Evolutionary conservation across 2,888 invertebrate species (phyloP).

Genomic region (Pemphredon lugubris): DNA sequence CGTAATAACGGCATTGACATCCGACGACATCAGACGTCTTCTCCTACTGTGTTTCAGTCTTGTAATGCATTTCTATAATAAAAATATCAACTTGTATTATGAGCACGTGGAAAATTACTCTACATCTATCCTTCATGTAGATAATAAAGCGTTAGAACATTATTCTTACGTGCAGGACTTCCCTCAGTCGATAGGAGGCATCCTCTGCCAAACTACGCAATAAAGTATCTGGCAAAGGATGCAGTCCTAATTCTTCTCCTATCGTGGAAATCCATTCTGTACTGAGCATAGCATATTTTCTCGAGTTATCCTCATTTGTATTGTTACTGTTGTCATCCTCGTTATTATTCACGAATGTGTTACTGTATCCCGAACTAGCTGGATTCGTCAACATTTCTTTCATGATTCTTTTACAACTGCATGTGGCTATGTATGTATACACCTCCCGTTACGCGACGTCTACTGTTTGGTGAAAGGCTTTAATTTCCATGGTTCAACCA

Average conservation of each 20-base stretch:
- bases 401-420: conserved; percentile 61
- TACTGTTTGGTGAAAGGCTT: too few relatives aligned
- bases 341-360: conserved; percentile 77
- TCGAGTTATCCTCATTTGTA: conserved; percentile 70
- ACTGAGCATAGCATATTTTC: conserved; percentile 77
- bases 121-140: too few relatives aligned
- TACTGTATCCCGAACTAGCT: conserved; percentile 68
- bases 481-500: too few relatives aligned
- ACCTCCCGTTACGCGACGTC: too few relatives aligned
- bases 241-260: conserved; percentile 78
- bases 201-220: conserved; percentile 76
- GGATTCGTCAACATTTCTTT: conserved; percentile 75
- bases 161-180: conserved; percentile 75
- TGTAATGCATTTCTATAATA: conserved; percentile 77
- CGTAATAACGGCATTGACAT: conserved; percentile 78
- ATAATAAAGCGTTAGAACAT: background rate
- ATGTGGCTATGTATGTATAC: background rate
- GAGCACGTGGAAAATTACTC: too few relatives aligned
- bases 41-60: conserved; percentile 77
- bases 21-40: conserved; percentile 72
- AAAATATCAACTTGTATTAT: too few relatives aligned
- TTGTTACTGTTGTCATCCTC: conserved; percentile 71
- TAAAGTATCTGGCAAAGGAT: conserved; percentile 75
- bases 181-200: conserved; percentile 78
- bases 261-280: conserved; percentile 78